phyloP scores from a whole-genome alignment of 2,888 invertebrate genomes.

The Agriopis aurantiaria region DNA sequence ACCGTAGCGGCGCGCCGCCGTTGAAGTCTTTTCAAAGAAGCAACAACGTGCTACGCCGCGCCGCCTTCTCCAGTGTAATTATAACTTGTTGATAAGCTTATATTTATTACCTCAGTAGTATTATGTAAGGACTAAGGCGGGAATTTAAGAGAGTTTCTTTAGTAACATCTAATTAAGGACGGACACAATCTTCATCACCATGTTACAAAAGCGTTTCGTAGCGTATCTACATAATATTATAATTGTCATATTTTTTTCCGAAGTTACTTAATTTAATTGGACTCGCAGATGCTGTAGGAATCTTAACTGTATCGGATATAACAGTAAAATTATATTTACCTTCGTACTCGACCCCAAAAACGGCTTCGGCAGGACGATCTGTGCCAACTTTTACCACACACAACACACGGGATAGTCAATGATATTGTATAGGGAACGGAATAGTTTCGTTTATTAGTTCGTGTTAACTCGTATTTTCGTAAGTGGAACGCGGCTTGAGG shows the following conservation, averaged over 20 bases:
- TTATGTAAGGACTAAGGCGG: not conserved
- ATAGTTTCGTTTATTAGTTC: constrained; percentile 47
- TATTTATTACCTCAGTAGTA: constrained; percentile 1
- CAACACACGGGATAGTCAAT: constrained; percentile 60
- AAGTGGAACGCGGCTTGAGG: constrained; percentile 58
- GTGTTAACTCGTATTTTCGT: constrained; percentile 56
- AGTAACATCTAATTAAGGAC: not conserved
- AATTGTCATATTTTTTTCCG: not conserved
- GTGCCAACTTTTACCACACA: constrained; percentile 63
- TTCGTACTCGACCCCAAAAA: constrained; percentile 66
- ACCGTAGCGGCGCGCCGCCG: constrained; percentile 42
- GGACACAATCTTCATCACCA: constrained; percentile 1
- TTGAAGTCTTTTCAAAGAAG: constrained; percentile 63
- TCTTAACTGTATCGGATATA: constrained; percentile 58
- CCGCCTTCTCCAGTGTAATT: constrained; percentile 13
- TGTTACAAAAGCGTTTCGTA: not conserved
- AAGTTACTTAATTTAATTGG: not conserved
- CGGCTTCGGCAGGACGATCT: constrained; percentile 51
- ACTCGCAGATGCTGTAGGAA: constrained; percentile 37
- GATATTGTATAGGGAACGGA: constrained; percentile 32
- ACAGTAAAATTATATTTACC: constrained; percentile 69
- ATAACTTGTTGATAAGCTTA: constrained; percentile 1
- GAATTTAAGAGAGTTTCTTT: not conserved
- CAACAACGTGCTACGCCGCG: constrained; percentile 18
- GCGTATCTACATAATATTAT: not conserved